Conservation (phyloP, 2,113 vertebrate species). For the Solenodon paradoxus region DNA sequence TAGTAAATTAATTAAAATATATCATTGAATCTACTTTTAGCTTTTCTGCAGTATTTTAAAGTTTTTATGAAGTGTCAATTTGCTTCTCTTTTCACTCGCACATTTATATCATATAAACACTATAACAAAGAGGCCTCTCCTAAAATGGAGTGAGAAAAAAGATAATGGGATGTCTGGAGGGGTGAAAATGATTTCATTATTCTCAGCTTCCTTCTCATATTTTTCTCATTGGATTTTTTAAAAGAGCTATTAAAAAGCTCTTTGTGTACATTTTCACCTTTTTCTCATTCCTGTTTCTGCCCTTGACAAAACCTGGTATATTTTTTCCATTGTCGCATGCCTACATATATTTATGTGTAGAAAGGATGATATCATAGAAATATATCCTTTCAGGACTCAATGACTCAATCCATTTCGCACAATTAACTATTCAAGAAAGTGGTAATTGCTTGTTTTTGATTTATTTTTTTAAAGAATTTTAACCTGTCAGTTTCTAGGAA, state of each 20-base stretch:
- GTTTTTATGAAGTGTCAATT: constrained; percentile 44
- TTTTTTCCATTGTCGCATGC: constrained; percentile 12
- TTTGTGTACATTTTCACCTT: constrained; percentile 29
- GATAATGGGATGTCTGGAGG: not conserved
- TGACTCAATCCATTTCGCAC: constrained; percentile 27
- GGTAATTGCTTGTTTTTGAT: not conserved
- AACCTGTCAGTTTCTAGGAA: constrained; percentile 36
- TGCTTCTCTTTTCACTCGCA: constrained; percentile 26
- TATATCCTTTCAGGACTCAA: constrained; percentile 28
- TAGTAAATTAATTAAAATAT: constrained; percentile 24
- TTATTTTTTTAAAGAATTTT: constrained; percentile 11
- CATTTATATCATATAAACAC: constrained; percentile 17
- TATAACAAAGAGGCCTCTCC: not conserved
- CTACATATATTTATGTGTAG: constrained; percentile 1
- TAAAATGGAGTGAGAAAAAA: constrained; percentile 1
- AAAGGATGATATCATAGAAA: constrained; percentile 26
- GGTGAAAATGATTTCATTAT: constrained; percentile 58
- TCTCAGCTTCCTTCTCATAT: not conserved
- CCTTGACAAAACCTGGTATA: constrained; percentile 31
- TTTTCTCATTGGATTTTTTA: constrained; percentile 40
- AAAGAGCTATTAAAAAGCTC: constrained; percentile 21
- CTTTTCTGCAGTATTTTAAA: constrained; percentile 37
- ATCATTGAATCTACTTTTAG: not conserved
- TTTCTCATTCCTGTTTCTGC: not conserved
- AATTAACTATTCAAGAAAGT: constrained; percentile 30